Evolutionary conservation across 1,140 invertebrate genomes (phyloP).

Genomic region (Aphelenchoides fujianensis): DNA sequence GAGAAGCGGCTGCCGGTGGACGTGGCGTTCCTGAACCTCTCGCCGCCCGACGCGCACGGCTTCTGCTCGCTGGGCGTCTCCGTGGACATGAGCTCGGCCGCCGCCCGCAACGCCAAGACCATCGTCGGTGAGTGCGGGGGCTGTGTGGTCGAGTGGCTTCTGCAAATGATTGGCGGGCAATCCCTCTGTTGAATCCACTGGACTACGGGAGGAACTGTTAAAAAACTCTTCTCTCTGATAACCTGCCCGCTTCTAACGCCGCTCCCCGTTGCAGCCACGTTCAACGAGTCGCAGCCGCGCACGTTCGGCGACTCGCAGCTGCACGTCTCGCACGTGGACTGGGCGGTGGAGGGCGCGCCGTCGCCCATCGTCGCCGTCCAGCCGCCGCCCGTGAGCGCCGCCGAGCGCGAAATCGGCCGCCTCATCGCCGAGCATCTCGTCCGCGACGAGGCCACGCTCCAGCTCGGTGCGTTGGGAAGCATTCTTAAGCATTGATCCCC

Average conservation of each 20-base stretch:
- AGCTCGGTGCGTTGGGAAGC: slow-evolving; percentile 73
- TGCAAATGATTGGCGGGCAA: too few species aligned
- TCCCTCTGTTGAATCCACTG: too few species aligned
- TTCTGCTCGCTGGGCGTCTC: slow-evolving; percentile 87
- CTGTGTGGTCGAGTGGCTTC: too few species aligned
- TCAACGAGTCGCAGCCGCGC: slow-evolving; percentile 81
- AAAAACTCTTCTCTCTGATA: too few species aligned
- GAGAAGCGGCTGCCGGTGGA: slow-evolving; percentile 77
- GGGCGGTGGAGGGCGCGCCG: slow-evolving; percentile 73
- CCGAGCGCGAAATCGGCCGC: slow-evolving; percentile 78
- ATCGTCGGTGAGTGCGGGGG: slow-evolving; percentile 81
- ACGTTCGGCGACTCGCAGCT: slow-evolving; percentile 84
- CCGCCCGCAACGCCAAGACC: slow-evolving; percentile 77
- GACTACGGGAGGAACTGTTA: too few species aligned
- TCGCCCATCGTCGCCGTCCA: slow-evolving; percentile 68
- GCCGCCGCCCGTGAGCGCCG: slow-evolving; percentile 64
- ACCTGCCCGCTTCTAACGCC: not conserved
- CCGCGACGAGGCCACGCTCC: slow-evolving; percentile 83
- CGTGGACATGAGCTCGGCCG: slow-evolving; percentile 82
- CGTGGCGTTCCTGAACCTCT: slow-evolving; percentile 80
- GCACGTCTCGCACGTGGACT: slow-evolving; percentile 84
- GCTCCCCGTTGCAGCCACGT: slow-evolving; percentile 65
- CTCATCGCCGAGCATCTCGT: slow-evolving; percentile 83
- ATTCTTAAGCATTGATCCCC: slow-evolving; percentile 8
- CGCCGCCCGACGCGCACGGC: slow-evolving; percentile 73